Conservation (phyloP, 2,888 invertebrate genomes). For the Cephus pygmeus region DNA sequence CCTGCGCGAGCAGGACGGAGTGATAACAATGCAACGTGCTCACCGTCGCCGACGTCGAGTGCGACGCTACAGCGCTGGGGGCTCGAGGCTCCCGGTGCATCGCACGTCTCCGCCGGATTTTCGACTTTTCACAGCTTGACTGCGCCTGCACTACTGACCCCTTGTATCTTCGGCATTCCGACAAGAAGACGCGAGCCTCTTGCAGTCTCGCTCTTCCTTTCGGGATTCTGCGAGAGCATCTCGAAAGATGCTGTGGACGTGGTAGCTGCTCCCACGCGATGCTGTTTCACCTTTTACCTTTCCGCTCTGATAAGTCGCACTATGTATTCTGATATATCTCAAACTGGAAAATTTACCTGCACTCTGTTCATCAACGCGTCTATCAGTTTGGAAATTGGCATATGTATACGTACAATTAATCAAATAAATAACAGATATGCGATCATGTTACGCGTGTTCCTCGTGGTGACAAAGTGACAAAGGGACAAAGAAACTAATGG, state of each 20-base stretch:
- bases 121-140: conserved; percentile 13
- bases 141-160: conserved; percentile 11
- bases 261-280: not conserved
- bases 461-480: too few species aligned
- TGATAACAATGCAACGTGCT: conserved; percentile 52
- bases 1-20: conserved; percentile 36
- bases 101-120: not conserved
- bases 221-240: not conserved
- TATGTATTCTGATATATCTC: not conserved
- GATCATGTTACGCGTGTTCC: too few species aligned
- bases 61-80: not conserved
- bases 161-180: not conserved
- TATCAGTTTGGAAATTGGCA: not conserved
- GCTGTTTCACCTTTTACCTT: not conserved
- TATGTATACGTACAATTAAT: not conserved
- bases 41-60: conserved; percentile 3
- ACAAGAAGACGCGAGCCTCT: too few species aligned
- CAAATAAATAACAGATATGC: not conserved
- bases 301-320: not conserved
- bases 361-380: not conserved
- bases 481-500: not conserved
- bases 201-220: not conserved
- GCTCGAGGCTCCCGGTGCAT: not conserved
- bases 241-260: not conserved
- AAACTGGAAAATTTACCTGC: not conserved